Conservation (phyloP, 1,140 invertebrate species). For the Neoseiulus cucumeris region DNA sequence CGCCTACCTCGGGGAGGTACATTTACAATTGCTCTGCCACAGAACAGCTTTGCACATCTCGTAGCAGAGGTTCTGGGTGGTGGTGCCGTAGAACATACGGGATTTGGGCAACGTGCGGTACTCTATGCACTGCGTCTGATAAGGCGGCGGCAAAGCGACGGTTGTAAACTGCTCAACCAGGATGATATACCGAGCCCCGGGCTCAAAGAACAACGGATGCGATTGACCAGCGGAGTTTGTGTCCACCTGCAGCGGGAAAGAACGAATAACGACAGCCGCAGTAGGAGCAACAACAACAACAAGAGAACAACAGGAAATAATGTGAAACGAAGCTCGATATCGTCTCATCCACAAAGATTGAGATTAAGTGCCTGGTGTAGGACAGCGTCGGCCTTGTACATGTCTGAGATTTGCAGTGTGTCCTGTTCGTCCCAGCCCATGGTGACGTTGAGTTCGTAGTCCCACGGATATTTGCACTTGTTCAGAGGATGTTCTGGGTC, state of each 20-base stretch:
- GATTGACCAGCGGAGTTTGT: conserved; percentile 5
- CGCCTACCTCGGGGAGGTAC: background rate
- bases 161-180: conserved; percentile 7
- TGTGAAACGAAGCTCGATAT: too few species aligned
- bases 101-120: background rate
- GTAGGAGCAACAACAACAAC: too few species aligned
- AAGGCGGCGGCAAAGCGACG: background rate
- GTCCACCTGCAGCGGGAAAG: background rate
- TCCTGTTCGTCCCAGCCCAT: conserved; percentile 8
- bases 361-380: background rate
- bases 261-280: too few species aligned
- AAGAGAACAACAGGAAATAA: too few species aligned
- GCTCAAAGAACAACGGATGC: conserved; percentile 1
- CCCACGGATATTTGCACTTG: conserved; percentile 11
- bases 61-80: conserved; percentile 4
- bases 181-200: background rate
- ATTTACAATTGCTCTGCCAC: background rate
- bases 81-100: background rate
- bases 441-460: background rate
- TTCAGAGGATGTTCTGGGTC: background rate
- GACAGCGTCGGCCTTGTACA: conserved; percentile 8
- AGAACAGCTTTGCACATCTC: background rate
- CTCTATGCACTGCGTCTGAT: background rate
- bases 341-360: too few species aligned
- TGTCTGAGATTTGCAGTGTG: conserved; percentile 4